Base-by-base conservation (phyloP, 2,888 invertebrate species). In the Dendrolimus pini region DNA sequence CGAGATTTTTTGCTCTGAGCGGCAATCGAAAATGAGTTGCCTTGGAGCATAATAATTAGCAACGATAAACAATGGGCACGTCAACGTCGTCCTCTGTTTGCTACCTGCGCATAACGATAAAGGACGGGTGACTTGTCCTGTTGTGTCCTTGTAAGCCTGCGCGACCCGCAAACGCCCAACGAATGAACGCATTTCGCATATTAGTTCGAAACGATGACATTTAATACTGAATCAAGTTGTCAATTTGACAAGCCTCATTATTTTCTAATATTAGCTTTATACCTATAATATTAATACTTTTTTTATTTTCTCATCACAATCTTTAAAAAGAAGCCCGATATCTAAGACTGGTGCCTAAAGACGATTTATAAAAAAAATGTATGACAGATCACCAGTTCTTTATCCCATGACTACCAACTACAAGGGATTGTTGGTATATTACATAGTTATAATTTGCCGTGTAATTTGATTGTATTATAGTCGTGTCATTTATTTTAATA, bases 41-140 rank as follows among this genome's bases (percentile, higher is more conserved):
- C 82, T 82, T 82, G 82, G 73, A 80, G 86, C 84, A 88, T 89
- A 85, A 86, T 89, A 88, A 90, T 89, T 87, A 89, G 87, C 82
- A 75, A 80, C 83, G 82, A 85, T 88, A 88, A 89, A 90, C 89
- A 89, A 90, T 90, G 85, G 89, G 80, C 82, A 83, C 84, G 85
- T 85, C 82, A 83, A 83, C 84, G 85, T 85, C 82, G 83, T 86
- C 84, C 82, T 83, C 78, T 83, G 83, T 80, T 72, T 77, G 85
- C 89, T 89, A 89, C 89, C 89, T 89, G 89, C 85, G 85, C 82
- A 80, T 83, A 83, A 83, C 86, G 81, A 77, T 72, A 82, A 84
- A 85, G 85, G 89, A 85, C 87, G 81, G 77, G 75, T 82, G 79
- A 82, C 75, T 82, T 80, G 86, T 83, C 85, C 82, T 78, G 82